Evolutionary conservation across 2,113 vertebrate species (phyloP).

Genomic region (Caranx melampygus): DNA sequence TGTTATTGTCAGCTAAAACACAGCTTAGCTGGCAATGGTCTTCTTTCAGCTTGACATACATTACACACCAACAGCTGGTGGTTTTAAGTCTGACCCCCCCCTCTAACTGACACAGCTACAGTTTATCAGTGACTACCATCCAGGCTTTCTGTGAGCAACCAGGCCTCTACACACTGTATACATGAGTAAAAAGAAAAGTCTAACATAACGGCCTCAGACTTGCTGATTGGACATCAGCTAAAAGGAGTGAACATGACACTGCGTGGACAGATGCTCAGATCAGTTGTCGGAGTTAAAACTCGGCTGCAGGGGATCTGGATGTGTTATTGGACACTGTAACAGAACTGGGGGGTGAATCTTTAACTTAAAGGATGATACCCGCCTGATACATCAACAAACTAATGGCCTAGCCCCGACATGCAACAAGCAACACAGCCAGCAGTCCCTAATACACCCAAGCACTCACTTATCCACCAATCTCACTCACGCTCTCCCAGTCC

Average conservation of each 20-base stretch:
- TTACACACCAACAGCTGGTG: too few relatives aligned
- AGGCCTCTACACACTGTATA: too few relatives aligned
- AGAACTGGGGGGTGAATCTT: not conserved
- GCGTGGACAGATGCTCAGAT: not conserved
- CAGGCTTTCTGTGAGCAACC: too few relatives aligned
- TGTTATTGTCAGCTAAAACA: too few relatives aligned
- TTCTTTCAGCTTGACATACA: too few relatives aligned
- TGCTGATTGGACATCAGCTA: constrained; percentile 5
- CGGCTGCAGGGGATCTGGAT: not conserved
- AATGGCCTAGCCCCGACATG: not conserved
- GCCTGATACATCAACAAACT: not conserved
- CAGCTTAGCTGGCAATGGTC: too few relatives aligned
- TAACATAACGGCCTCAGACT: not conserved
- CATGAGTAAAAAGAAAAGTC: too few relatives aligned
- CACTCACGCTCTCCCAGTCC: not conserved
- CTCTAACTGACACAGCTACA: too few relatives aligned
- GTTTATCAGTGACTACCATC: too few relatives aligned
- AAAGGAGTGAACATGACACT: constrained; percentile 8
- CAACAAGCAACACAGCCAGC: constrained; percentile 7
- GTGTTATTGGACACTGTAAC: not conserved
- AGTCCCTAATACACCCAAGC: constrained; percentile 25
- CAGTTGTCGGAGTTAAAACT: not conserved
- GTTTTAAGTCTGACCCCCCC: too few relatives aligned
- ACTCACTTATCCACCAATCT: constrained; percentile 15
- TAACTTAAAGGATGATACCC: not conserved